These are phyloP conservation scores for Neodiprion lecontei DNA, from an alignment of 1,140 invertebrate genomes.

Conservation along the genomic window DNA sequence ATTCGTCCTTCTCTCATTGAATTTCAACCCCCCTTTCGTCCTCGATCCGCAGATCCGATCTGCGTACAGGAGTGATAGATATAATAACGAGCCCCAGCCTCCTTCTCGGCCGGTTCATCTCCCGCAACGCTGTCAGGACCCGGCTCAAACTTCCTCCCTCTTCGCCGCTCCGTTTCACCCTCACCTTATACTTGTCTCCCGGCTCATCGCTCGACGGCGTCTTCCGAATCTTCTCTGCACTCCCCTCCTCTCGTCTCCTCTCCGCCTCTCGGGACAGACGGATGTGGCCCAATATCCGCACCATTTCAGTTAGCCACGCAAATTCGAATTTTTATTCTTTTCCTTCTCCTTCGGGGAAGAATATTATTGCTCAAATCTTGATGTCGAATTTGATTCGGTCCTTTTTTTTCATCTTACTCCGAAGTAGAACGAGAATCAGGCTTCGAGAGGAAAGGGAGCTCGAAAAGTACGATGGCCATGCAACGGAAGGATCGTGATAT, in stretches of 20 bases:
- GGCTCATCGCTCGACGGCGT: conserved; percentile 17
- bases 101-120: not conserved
- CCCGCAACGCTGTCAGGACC: not conserved
- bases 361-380: conserved; percentile 12
- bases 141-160: conserved; percentile 20
- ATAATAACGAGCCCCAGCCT: not conserved
- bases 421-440: not conserved
- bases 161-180: conserved; percentile 16
- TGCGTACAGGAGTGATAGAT: not conserved
- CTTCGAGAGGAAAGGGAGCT: too few species aligned
- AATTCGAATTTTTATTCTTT: conserved; percentile 3
- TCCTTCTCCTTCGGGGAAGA: conserved; percentile 14
- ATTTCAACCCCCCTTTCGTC: too few species aligned
- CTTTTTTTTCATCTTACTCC: conserved; percentile 12
- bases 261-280: conserved; percentile 30
- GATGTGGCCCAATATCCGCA: conserved; percentile 28
- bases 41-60: too few species aligned
- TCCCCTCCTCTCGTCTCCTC: conserved; percentile 16
- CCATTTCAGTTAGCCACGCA: conserved; percentile 9
- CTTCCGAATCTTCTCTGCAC: not conserved
- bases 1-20: too few species aligned
- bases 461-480: too few species aligned
- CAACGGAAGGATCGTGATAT: too few species aligned
- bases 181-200: conserved; percentile 10
- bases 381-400: conserved; percentile 23